Conservation (phyloP, 1,140 invertebrate genomes). For the Drosophila watanabei region DNA sequence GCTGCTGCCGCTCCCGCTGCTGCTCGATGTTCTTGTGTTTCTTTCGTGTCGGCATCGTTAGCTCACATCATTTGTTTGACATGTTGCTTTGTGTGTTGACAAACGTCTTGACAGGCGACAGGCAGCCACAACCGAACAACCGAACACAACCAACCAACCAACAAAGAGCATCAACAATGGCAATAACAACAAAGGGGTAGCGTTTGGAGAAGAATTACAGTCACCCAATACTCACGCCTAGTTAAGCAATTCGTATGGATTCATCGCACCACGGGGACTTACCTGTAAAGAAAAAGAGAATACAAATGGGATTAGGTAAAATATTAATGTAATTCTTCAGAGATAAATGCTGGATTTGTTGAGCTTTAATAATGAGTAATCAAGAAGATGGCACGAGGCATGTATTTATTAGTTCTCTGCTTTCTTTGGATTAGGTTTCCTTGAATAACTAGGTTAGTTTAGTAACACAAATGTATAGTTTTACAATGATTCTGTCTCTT, state of each 20-base stretch:
- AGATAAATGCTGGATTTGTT: background rate
- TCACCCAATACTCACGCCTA: constrained; percentile 71
- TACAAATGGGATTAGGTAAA: constrained; percentile 1
- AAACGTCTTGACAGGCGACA: constrained; percentile 76
- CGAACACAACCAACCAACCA: constrained; percentile 17
- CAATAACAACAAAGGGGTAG: constrained; percentile 31
- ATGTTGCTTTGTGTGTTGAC: constrained; percentile 70
- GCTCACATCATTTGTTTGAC: constrained; percentile 68
- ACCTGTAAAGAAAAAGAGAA: constrained; percentile 60
- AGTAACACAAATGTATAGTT: no score
- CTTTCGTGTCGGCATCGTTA: constrained; percentile 61
- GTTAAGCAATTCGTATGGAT: constrained; percentile 61
- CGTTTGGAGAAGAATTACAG: constrained; percentile 45
- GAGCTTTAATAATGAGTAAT: background rate
- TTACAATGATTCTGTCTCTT: no score
- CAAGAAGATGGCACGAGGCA: background rate
- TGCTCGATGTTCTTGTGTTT: constrained; percentile 32
- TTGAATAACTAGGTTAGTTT: background rate
- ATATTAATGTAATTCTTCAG: background rate
- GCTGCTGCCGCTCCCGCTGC: constrained; percentile 18
- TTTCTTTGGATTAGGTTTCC: background rate
- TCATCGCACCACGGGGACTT: constrained; percentile 54
- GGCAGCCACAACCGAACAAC: constrained; percentile 45
- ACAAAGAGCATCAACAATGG: constrained; percentile 21
- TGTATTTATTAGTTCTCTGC: no score